Percentiles rank a stretch among this genome's conserved stretches.
Conservation (phyloP, 2,797 vertebrate species). For the Atherinosoma microstoma region DNA sequence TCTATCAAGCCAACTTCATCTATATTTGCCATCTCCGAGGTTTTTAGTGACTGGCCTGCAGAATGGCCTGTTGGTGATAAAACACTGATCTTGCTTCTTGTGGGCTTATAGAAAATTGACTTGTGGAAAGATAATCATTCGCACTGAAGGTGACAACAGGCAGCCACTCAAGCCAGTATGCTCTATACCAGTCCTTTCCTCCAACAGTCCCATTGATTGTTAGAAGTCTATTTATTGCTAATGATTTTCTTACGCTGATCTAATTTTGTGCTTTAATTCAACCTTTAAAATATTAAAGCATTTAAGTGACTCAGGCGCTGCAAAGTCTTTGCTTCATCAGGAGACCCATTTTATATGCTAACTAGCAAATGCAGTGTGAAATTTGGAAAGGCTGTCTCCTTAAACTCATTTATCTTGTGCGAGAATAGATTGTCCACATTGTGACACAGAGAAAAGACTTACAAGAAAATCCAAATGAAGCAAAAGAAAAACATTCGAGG, state of each 20-base stretch:
- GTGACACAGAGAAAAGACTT: conserved; percentile 25
- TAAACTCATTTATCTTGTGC: conserved; percentile 51
- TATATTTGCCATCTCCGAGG: conserved; percentile 8
- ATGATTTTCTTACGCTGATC: conserved; percentile 56
- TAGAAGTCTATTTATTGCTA: conserved; percentile 72
- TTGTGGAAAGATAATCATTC: conserved; percentile 29
- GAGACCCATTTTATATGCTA: conserved; percentile 48
- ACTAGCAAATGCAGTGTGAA: conserved; percentile 33
- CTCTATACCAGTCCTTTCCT: conserved; percentile 42
- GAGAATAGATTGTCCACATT: conserved; percentile 18
- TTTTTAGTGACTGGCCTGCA: conserved; percentile 25
- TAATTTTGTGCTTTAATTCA: conserved; percentile 65
- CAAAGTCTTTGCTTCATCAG: conserved; percentile 16
- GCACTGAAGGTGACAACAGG: conserved; percentile 26
- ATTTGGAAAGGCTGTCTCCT: conserved; percentile 40
- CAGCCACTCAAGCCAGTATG: conserved; percentile 16
- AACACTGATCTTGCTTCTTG: background rate
- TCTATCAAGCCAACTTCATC: conserved; percentile 28
- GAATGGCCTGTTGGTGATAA: conserved; percentile 7
- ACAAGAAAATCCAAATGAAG: conserved; percentile 43
- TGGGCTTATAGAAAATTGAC: conserved; percentile 35
- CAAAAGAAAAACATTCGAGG: conserved; percentile 17
- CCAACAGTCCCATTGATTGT: conserved; percentile 69
- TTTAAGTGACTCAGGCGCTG: conserved; percentile 50
- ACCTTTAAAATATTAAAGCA: conserved; percentile 37